Base-by-base conservation (phyloP, 2,888 invertebrate genomes). In the Ormyrus thymus region DNA sequence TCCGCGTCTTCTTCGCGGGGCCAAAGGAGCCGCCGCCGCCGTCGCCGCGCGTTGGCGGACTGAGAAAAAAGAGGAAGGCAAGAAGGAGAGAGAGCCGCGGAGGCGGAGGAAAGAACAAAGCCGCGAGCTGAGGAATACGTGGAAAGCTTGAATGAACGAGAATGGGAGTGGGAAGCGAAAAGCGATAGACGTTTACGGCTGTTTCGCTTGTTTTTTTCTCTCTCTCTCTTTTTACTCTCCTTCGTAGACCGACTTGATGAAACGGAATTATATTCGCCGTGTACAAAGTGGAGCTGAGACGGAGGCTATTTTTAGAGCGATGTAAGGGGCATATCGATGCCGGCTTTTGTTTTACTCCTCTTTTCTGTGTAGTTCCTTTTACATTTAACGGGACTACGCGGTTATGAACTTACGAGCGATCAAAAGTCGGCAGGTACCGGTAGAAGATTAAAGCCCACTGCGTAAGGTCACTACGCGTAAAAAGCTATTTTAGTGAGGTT, bases 231-330 rank as follows among this genome's bases (percentile, higher is more conserved):
- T n/a, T 56, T 55, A 29, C 29, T 29, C 56, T n/a, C 43, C 11
- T 66, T 53, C 53, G n/a, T 53, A 45, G 15, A 43, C 53, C n/a
- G 15, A 29, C n/a, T 9, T 53, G 66, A 66, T 51, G 43, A 66
- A 66, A 66, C 29, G 29, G 29, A 66, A 66, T 43, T 53, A 29
- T 53, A 9, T 29, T n/a, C 45, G 45, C 29, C 6, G 61, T 11
- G 45, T 8, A 11, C 11, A 66, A 10, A 43, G n/a, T 11, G n/a
- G 29, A 29, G 29, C 29, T 0, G 29, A 29, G 29, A 4, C 29
- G 29, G 29, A 55, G 68, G 43, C 55, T 68, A 68, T 68, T 68
- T 68, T 68, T 68, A 68, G 61, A 51, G 4, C 51, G 11, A 51
- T 0, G 51, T 51, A 51, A 51, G 11, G 51, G 9, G 9, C 11